phyloP scores from a whole-genome alignment of 1,140 invertebrate species.

The Plutomurus gul region DNA sequence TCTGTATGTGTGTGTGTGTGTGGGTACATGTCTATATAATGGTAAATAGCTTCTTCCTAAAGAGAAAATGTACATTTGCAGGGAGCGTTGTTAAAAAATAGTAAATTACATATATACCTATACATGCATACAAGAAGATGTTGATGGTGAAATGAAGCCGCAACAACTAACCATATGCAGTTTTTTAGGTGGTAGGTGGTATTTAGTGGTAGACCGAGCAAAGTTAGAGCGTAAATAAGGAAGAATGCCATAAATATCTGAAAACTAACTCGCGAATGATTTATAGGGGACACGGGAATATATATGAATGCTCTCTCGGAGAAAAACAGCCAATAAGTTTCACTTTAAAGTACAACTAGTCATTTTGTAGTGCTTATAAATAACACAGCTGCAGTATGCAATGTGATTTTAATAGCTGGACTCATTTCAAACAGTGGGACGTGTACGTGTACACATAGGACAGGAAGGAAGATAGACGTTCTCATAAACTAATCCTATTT shows the following conservation, averaged over 20 bases:
- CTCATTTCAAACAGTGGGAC: background rate
- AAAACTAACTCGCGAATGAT: background rate
- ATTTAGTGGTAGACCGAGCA: no score
- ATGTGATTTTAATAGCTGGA: background rate
- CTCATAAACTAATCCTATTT: conserved; percentile 9
- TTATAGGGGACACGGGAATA: background rate
- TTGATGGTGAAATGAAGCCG: background rate
- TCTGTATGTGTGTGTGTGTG: no score
- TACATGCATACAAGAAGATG: background rate
- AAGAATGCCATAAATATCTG: conserved; percentile 8
- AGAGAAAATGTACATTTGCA: no score
- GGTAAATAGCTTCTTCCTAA: no score
- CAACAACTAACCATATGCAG: background rate
- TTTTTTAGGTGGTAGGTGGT: background rate
- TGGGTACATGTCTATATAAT: no score
- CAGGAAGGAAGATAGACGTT: background rate
- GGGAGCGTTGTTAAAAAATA: no score
- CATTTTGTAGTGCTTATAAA: background rate
- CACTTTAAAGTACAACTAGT: background rate
- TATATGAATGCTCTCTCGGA: background rate
- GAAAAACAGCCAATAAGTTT: conserved; percentile 13
- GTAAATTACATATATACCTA: no score
- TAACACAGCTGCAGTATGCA: background rate
- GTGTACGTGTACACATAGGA: no score
- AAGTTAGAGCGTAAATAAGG: no score